Evolutionary conservation across 2,888 invertebrate genomes (phyloP), one percentile per base, ranked within the genome.

Genomic region (Sipha maydis): DNA sequence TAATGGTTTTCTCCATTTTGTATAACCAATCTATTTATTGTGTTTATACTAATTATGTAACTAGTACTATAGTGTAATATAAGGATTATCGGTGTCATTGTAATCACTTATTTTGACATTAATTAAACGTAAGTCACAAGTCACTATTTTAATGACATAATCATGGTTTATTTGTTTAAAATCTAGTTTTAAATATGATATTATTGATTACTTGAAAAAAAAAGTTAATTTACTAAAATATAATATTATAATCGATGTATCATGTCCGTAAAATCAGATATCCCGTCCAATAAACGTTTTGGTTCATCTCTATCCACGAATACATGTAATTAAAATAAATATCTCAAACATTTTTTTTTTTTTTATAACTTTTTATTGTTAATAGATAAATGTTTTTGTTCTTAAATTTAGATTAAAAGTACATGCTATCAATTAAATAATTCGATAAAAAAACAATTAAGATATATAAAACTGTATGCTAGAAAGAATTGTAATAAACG

Each of bases 271-370:
- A 84, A 84, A 78, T 85, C 85, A 85, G 85, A 71, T 48, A 69
- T n/a, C 85, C 85, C 85, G 85, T 85, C 85, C 85, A 85, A 54
- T 61, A 69, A 77, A 78, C 48, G 19, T 85, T 78, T 85, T 78
- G 48, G 69, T 69, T 78, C 78, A 9, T 67, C 83, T 28, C 34
- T 75, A 61, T 79, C 56, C n/a, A 38, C 25, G 78, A 61, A 79
- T 34, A 79, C 11, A 25, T 34, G 0, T 9, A 79, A 79, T 25
- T 14, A 25, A 78, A 71, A 83, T 19, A 34, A 34, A 54, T 34
- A 83, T 83, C 54, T 73, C 31, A 73, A 38, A 19, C 38, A 75
- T 79, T n/a, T 31, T 56, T 31, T 79, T 79, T 78, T 28, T 61
- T 80, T 83, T 56, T 34, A 34, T 38, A 34, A 34, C 34, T 34